phyloP scores from a whole-genome alignment of 2,113 vertebrate genomes.

The Abramis brama region DNA sequence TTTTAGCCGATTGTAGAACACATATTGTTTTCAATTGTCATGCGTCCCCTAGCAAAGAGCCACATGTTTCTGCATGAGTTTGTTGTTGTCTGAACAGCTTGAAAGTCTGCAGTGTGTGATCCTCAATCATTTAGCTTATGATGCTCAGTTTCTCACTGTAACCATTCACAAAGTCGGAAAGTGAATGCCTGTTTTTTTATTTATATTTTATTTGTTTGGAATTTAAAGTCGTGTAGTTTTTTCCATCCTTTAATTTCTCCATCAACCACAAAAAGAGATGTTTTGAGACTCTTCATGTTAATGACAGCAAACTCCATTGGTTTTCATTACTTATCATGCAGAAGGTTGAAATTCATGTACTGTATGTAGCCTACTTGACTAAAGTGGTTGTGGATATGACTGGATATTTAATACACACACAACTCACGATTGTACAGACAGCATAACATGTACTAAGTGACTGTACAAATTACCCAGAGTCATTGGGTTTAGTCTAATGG shows the following conservation, averaged over 20 bases:
- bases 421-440: conserved; percentile 1
- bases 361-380: background rate
- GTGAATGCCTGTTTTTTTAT: background rate
- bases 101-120: background rate
- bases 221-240: background rate
- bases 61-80: background rate
- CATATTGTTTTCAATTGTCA: background rate
- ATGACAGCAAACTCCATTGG: background rate
- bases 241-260: background rate
- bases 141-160: background rate
- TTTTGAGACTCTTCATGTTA: background rate
- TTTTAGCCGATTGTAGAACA: too few species aligned
- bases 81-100: background rate
- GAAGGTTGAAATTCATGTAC: background rate
- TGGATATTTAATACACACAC: background rate
- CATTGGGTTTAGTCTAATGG: conserved; percentile 25
- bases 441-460: conserved; percentile 31
- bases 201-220: too few species aligned
- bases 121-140: background rate
- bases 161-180: background rate
- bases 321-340: background rate
- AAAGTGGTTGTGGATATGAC: background rate
- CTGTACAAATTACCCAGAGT: conserved; percentile 51
- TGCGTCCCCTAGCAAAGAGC: background rate
- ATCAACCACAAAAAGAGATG: background rate